These are phyloP conservation scores for Pristis pectinata DNA, from an alignment of 2,797 vertebrate species.

Conservation along the genomic window DNA sequence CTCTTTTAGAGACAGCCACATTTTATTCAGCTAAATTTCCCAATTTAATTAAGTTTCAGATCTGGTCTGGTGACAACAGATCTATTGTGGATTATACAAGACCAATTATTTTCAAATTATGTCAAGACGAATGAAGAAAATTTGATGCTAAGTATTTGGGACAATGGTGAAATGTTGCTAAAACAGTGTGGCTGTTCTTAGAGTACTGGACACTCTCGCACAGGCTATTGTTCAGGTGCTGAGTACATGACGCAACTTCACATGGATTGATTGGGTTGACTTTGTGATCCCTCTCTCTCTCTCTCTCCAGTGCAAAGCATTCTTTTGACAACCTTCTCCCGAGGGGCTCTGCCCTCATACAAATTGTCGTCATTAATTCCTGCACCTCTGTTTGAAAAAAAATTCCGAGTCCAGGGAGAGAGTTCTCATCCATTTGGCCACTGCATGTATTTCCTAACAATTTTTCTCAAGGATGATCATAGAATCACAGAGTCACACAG, in stretches of 20 bases:
- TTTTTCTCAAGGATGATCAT: no score
- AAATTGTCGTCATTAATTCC: not conserved
- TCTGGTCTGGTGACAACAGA: not conserved
- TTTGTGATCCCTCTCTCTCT: not conserved
- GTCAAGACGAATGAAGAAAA: not conserved
- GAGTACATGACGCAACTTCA: not conserved
- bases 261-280: not conserved
- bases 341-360: not conserved
- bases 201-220: not conserved
- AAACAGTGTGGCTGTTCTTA: not conserved
- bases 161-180: not conserved
- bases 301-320: not conserved
- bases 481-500: no score
- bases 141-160: not conserved
- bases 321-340: not conserved
- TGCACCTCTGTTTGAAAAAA: not conserved
- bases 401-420: not conserved
- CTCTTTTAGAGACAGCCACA: not conserved
- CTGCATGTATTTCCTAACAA: not conserved
- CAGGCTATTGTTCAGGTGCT: not conserved
- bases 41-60: not conserved
- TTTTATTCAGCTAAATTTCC: not conserved
- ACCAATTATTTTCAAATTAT: constrained; percentile 4
- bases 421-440: not conserved
- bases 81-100: not conserved